phyloP scores from a whole-genome alignment of 2,797 vertebrate species.

The Euthynnus affinis region DNA sequence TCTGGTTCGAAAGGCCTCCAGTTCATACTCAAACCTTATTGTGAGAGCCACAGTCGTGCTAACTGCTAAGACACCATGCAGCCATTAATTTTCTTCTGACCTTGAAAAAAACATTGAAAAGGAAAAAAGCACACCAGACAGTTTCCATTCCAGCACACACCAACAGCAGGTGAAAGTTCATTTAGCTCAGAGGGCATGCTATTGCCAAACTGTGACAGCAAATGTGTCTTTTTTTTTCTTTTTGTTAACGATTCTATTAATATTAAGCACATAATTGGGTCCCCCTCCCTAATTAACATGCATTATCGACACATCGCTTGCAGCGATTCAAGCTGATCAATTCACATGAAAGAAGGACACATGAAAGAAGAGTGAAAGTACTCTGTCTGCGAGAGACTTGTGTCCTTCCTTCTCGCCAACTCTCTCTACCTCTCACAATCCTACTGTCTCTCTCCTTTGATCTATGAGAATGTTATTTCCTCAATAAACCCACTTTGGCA shows the following conservation, averaged over 20 bases:
- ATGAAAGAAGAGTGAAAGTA: background rate
- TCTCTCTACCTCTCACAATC: background rate
- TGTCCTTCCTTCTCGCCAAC: background rate
- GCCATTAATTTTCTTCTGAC: background rate
- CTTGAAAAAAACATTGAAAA: background rate
- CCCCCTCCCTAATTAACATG: background rate
- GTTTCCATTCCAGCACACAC: background rate
- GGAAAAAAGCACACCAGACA: background rate
- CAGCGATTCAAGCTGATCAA: background rate
- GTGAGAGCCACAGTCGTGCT: no score
- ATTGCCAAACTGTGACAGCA: background rate
- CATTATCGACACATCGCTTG: background rate
- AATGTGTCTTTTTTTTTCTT: background rate
- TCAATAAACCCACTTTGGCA: constrained; percentile 44
- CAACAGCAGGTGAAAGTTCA: background rate
- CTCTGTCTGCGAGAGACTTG: background rate
- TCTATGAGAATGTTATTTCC: constrained; percentile 25
- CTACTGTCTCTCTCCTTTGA: constrained; percentile 6
- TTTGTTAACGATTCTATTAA: background rate
- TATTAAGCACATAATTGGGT: background rate
- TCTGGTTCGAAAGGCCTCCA: background rate
- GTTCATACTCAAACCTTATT: background rate
- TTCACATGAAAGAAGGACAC: background rate
- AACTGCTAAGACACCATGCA: background rate
- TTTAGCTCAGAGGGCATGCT: background rate